Evolutionary conservation across 2,888 invertebrate genomes (phyloP).

Genomic region (Volucella inflata): DNA sequence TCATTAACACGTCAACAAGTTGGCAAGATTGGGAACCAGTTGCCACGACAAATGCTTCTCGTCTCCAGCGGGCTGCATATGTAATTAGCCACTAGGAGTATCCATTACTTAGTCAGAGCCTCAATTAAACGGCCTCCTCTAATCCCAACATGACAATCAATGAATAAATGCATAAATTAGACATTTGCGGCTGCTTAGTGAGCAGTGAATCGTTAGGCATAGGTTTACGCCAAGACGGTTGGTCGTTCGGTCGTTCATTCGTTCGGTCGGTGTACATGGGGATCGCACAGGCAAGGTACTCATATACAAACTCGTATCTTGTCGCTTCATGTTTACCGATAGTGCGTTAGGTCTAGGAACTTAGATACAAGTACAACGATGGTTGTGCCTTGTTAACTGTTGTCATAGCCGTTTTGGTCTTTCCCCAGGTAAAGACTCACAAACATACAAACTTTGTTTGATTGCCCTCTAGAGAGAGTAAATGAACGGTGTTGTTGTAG

Average conservation of each 20-base stretch:
- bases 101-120: slow-evolving; percentile 64
- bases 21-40: slow-evolving; percentile 35
- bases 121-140: slow-evolving; percentile 72
- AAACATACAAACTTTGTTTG: slow-evolving; percentile 23
- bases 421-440: slow-evolving; percentile 10
- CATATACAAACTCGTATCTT: slow-evolving; percentile 25
- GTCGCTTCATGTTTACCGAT: slow-evolving; percentile 62
- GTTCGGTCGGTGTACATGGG: slow-evolving; percentile 37
- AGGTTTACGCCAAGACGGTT: slow-evolving; percentile 8
- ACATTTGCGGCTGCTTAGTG: slow-evolving; percentile 69
- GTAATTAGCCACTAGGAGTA: slow-evolving; percentile 56
- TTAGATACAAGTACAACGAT: slow-evolving; percentile 20
- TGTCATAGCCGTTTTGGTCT: slow-evolving; percentile 22
- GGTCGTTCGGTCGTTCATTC: slow-evolving; percentile 3
- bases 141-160: slow-evolving; percentile 75
- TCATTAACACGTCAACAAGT: slow-evolving; percentile 68
- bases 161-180: slow-evolving; percentile 75
- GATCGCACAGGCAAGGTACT: slow-evolving; percentile 30
- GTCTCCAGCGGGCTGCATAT: slow-evolving; percentile 30
- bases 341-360: slow-evolving; percentile 56
- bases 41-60: slow-evolving; percentile 26
- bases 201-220: slow-evolving; percentile 51
- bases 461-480: slow-evolving; percentile 36
- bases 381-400: slow-evolving; percentile 69
- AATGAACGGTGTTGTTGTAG: not conserved